Evolutionary conservation across 64 coral and sea anemone species (phyloP).

Genomic region (Pocillopora damicornis): DNA sequence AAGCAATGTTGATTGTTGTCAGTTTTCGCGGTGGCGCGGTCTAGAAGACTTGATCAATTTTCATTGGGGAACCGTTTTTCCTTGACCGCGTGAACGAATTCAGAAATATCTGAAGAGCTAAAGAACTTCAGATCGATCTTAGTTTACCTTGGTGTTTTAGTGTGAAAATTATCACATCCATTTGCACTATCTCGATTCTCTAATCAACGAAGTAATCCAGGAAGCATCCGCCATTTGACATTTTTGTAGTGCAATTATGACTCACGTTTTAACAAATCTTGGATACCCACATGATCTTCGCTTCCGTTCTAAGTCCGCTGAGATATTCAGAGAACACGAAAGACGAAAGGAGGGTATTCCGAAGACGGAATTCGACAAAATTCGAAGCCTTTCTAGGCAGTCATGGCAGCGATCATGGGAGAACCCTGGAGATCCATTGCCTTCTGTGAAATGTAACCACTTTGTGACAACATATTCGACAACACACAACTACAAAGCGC

Average conservation of each 20-base stretch:
- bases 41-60: background rate
- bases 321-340: slow-evolving; percentile 38
- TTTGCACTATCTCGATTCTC: background rate
- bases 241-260: slow-evolving; percentile 38
- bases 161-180: background rate
- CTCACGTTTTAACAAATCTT: slow-evolving; percentile 78
- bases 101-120: background rate
- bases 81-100: background rate
- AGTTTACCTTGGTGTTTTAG: background rate
- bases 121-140: background rate
- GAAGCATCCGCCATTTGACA: background rate
- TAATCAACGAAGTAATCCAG: background rate
- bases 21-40: background rate
- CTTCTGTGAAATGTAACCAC: slow-evolving; percentile 62
- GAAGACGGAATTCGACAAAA: slow-evolving; percentile 73
- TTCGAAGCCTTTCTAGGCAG: slow-evolving; percentile 68
- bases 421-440: slow-evolving; percentile 75
- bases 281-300: slow-evolving; percentile 63
- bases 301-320: slow-evolving; percentile 78
- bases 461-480: slow-evolving; percentile 78
- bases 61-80: background rate
- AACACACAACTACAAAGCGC: slow-evolving; percentile 55
- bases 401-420: slow-evolving; percentile 73
- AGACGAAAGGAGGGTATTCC: slow-evolving; percentile 58
- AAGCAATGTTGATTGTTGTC: slow-evolving; percentile 9